These are phyloP conservation scores for Eumeta japonica DNA, from an alignment of 1,140 invertebrate species.

Conservation along the genomic window DNA sequence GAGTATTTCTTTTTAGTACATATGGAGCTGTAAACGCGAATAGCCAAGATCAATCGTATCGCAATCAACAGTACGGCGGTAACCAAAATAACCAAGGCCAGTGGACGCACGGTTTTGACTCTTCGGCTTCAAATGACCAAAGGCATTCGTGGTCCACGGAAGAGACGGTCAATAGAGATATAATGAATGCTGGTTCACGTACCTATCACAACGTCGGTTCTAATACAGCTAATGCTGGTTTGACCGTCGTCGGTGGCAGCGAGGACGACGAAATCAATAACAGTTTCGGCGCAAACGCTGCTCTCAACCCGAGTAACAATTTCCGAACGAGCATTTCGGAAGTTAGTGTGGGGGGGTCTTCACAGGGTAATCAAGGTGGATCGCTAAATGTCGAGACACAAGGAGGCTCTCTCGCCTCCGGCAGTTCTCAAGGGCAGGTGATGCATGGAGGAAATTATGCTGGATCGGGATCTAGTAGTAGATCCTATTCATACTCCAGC, in stretches of 20 bases:
- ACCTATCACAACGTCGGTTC: conserved; percentile 27
- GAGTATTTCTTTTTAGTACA: too few relatives aligned
- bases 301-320: conserved; percentile 36
- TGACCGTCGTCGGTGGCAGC: too few relatives aligned
- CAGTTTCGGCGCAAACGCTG: conserved; percentile 37
- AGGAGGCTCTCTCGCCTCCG: not conserved
- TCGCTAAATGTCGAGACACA: too few relatives aligned
- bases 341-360: too few relatives aligned
- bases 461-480: not conserved
- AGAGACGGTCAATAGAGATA: conserved; percentile 48
- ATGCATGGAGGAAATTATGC: not conserved
- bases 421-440: not conserved
- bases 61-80: too few relatives aligned
- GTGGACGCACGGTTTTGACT: not conserved
- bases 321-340: conserved; percentile 15
- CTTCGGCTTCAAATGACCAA: too few relatives aligned
- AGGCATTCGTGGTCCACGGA: conserved; percentile 50
- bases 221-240: not conserved
- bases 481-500: not conserved
- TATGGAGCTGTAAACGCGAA: too few relatives aligned
- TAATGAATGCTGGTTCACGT: conserved; percentile 43
- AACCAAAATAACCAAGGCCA: too few relatives aligned
- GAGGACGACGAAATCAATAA: conserved; percentile 20
- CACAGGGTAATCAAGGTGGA: too few relatives aligned
- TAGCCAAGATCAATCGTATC: too few relatives aligned